Evolutionary conservation across 2,113 vertebrate species (phyloP).

Genomic region (Anoura caudifer): DNA sequence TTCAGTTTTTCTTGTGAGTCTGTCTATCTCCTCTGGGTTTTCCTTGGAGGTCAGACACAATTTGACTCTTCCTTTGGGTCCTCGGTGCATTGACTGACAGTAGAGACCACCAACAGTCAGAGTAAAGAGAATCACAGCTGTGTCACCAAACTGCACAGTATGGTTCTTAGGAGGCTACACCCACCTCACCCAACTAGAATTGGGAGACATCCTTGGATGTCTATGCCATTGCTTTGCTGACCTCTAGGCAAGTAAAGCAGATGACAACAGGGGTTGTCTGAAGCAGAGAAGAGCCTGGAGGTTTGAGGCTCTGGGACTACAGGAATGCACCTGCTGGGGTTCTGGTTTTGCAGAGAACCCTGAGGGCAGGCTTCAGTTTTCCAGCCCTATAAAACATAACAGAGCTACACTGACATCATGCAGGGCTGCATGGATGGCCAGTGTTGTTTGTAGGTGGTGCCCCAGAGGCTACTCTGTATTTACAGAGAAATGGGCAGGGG

Average conservation of each 20-base stretch:
- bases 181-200: not conserved
- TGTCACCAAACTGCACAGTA: not conserved
- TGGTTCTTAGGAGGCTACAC: not conserved
- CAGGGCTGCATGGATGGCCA: rapidly evolving
- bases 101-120: too few relatives aligned
- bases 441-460: not conserved
- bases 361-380: not conserved
- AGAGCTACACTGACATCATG: not conserved
- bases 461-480: not conserved
- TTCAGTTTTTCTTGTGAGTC: not conserved
- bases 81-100: not conserved
- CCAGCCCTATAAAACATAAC: not conserved
- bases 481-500: not conserved
- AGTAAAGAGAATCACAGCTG: not conserved
- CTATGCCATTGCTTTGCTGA: rapidly evolving
- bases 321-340: not conserved
- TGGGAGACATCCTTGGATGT: not conserved
- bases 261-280: not conserved
- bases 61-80: not conserved
- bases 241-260: not conserved
- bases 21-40: not conserved
- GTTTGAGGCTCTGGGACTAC: not conserved
- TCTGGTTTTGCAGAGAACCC: not conserved
- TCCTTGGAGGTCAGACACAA: not conserved
- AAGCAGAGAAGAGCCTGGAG: not conserved